Evolutionary conservation across 2,797 vertebrate species (phyloP), one percentile per base, ranked within the genome.

Genomic region (Sebastes jordani): DNA sequence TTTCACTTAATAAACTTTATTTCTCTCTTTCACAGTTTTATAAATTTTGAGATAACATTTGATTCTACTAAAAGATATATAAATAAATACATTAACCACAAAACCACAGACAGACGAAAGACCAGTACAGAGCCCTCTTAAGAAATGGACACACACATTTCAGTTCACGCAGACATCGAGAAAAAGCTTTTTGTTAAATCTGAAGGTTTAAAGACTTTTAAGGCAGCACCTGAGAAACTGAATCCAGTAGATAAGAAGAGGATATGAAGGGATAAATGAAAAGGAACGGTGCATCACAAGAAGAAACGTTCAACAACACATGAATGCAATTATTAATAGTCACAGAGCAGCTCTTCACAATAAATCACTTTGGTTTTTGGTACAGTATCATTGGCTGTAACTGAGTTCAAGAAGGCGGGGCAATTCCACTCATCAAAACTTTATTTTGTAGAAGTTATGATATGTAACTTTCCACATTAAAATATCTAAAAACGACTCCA

Each of bases 161-260:
- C 2, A 69, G 61, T 20, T 61, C 55, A 74, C 30, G 61, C 78
- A 16, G 32, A 86, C 22, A 42, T 2, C 11, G 34, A 75, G 29
- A 71, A 72, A 85, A 69, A 13, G 2, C 38, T 76, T 76, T 64
- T 27, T 20, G 20, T 38, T 49, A 27, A 60, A 80, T 70, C 32
- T 72, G 78, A 52, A 78, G 65, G 30, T 88, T 94, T 94, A 91
- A 94, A 94, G 92, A 95, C 92, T 87, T 90, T 90, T 63, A 80
- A 77, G 64, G 81, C 81, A 85, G 84, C 73, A 92, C 91, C 92
- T 94, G 93, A 95, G 92, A 89, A 86, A 80, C 69, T 20, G 79
- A 80, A 20, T 67, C 46, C 54, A 52, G 80, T 64, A 78, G 76
- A 74, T 11, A 38, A 64, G 25, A 56, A 68, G 69, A 78, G 0